These are phyloP conservation scores for Mus musculus DNA, from an alignment of 2,113 vertebrate genomes.

Conservation along the genomic window DNA sequence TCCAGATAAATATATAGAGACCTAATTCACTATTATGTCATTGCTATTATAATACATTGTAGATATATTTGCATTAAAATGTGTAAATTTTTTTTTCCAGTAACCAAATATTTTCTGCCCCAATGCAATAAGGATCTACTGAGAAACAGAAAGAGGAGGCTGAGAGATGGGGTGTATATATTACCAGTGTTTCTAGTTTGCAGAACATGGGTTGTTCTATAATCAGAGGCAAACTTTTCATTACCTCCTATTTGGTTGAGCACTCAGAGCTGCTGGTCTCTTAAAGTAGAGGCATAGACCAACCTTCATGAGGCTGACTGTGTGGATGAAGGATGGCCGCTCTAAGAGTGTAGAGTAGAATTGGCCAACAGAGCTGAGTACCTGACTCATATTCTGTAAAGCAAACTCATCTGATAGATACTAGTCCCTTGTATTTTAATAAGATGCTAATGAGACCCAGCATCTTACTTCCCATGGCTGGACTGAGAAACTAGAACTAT, in stretches of 20 bases:
- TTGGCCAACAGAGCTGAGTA: neutral
- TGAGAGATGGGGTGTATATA: neutral
- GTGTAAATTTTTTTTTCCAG: neutral
- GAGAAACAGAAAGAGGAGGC: neutral
- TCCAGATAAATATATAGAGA: neutral
- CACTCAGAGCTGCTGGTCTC: neutral
- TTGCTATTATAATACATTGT: neutral
- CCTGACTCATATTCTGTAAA: too few species aligned
- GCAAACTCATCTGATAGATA: neutral
- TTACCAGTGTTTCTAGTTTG: neutral
- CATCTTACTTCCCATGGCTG: neutral
- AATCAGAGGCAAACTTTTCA: neutral
- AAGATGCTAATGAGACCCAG: neutral
- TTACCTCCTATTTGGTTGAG: neutral
- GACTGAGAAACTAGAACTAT: neutral
- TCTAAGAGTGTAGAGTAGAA: neutral
- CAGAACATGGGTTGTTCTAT: neutral
- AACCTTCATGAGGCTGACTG: rapidly evolving
- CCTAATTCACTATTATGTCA: neutral
- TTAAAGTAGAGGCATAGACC: neutral
- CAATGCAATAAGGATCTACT: neutral
- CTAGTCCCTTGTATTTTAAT: neutral
- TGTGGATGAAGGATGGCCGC: neutral
- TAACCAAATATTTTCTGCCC: neutral
- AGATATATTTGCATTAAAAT: neutral